A percentile compares a stretch with the other conserved stretches of the same genome.
Conservation (phyloP, 2,113 vertebrate genomes). For the Notarius lentiginosus region DNA sequence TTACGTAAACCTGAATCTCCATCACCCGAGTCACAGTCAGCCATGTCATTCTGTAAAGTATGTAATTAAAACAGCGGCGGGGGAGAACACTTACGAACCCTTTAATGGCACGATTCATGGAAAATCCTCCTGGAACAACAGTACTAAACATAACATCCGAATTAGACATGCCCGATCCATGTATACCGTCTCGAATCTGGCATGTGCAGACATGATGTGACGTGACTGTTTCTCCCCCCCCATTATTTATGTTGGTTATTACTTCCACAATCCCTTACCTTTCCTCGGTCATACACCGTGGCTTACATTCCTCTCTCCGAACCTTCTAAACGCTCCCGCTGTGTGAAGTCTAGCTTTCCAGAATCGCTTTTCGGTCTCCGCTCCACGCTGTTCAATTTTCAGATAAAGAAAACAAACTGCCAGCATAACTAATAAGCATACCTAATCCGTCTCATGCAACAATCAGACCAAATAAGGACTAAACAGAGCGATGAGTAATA, state of each 20-base stretch:
- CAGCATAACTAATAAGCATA: not conserved
- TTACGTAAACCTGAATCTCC: not conserved
- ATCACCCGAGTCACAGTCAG: not conserved
- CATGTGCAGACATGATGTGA: constrained; percentile 61
- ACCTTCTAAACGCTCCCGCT: not conserved
- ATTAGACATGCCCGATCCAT: constrained; percentile 53
- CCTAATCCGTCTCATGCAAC: not conserved
- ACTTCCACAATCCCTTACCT: constrained; percentile 2
- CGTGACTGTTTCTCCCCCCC: constrained; percentile 43
- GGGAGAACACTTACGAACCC: too few species aligned
- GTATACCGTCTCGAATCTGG: constrained; percentile 47
- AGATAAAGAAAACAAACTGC: constrained; percentile 22
- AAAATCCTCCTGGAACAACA: not conserved
- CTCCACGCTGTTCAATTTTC: not conserved
- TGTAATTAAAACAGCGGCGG: not conserved
- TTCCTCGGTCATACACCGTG: constrained; percentile 36
- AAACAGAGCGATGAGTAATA: not conserved
- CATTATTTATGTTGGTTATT: not conserved
- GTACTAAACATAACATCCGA: constrained; percentile 7
- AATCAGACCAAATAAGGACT: constrained; percentile 1
- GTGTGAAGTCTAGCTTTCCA: constrained; percentile 10
- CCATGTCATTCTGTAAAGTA: not conserved
- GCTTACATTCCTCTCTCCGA: not conserved
- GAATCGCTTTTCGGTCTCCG: not conserved
- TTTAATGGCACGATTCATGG: not conserved